Base-by-base conservation (phyloP, 2,113 vertebrate species). In the Entomyzon cyanotis region DNA sequence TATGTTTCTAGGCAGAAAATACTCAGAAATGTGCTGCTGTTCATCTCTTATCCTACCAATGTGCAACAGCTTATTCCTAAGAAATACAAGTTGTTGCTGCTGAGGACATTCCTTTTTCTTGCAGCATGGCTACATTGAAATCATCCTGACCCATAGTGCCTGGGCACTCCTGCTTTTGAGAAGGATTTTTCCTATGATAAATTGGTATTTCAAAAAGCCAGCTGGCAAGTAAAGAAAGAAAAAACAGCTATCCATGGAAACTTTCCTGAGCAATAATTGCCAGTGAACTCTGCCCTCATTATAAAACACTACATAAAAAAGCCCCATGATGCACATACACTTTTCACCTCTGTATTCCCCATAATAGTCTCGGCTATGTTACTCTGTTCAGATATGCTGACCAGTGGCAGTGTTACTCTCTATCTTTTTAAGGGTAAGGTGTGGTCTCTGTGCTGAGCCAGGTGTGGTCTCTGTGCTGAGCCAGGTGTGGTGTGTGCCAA, bases 251-350 rank as follows among this genome's bases (percentile, higher is more conserved):
- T 76, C 90, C 63, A 12, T 33, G 22, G 76, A 87, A 96, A 94
- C 83, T 94, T 95, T 95, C 68, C 89, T 65, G n/a, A 46, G 92
- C 93, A 97, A 87, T 97, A 97, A 97, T 94, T 93, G 53, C 84
- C 59, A 83, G 78, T 10, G 88, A 95, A 94, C 96, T 95, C 97
- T 97, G 94, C 87, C 94, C 96, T 97, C 94, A 91, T 96, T 97
- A 95, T 96, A 96, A 94, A 97, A 95, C 59, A 87, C 88, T 76
- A 42, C 93, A 84, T 94, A 64, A 96, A 94, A 90, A 89, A 86
- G 55, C 78, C 86, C 81, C 35, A 5, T 85, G 91, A 75, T 63
- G n/a, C 89, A 90, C 59, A 62, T 83, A 76, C 53, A 90, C 83
- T 95, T 94, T 96, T 95, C 91, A 97, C 90, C 93, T 94, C 78